phyloP scores from a whole-genome alignment of 2,888 invertebrate genomes.

The Caradrina kadenii region DNA sequence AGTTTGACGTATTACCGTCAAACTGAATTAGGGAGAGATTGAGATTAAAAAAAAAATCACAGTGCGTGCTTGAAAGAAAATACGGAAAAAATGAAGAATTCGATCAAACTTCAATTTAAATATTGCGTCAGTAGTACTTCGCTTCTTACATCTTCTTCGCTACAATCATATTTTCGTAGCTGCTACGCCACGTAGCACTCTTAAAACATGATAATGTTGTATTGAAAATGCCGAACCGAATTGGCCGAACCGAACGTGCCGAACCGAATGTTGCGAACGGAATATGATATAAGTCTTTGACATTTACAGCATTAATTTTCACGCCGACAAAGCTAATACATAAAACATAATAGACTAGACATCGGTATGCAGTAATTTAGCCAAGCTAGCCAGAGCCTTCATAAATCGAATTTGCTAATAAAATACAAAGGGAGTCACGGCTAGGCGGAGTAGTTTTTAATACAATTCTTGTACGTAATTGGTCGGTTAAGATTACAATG shows the following conservation, averaged over 20 bases:
- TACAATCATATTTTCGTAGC: constrained; percentile 10
- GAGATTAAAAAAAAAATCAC: too few relatives aligned
- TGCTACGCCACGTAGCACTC: constrained; percentile 2
- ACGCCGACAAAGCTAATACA: constrained; percentile 26
- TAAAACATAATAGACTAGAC: constrained; percentile 29
- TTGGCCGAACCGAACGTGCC: too few relatives aligned
- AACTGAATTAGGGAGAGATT: too few relatives aligned
- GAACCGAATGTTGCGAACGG: too few relatives aligned
- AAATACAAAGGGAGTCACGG: constrained; percentile 36
- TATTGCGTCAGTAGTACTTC: too few relatives aligned
- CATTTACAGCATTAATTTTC: constrained; percentile 11
- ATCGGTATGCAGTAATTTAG: constrained; percentile 42
- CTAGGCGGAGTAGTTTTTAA: constrained; percentile 40
- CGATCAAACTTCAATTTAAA: too few relatives aligned
- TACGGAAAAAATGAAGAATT: too few relatives aligned
- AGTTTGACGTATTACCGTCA: too few relatives aligned
- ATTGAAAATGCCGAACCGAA: too few relatives aligned
- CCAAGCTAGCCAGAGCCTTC: constrained; percentile 9
- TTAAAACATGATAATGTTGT: too few relatives aligned
- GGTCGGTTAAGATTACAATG: constrained; percentile 45
- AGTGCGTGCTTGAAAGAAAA: too few relatives aligned
- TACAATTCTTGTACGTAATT: constrained; percentile 38
- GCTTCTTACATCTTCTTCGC: neutral
- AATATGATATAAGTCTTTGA: too few relatives aligned
- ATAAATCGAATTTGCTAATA: constrained; percentile 39